These are phyloP conservation scores for Labeo rohita DNA, from an alignment of 2,113 vertebrate genomes.

Conservation along the genomic window DNA sequence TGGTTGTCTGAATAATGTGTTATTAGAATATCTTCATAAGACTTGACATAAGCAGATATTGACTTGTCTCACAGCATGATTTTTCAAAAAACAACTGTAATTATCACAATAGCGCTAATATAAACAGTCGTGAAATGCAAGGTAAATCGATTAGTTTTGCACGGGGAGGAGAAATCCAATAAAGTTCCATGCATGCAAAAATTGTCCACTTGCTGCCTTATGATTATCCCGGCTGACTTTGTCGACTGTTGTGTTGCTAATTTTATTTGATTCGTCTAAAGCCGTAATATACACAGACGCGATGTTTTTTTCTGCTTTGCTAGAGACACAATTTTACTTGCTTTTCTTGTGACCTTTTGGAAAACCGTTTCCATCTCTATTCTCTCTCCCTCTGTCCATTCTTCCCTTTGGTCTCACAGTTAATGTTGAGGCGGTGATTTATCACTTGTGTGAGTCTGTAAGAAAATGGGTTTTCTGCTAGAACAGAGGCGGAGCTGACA, in stretches of 20 bases:
- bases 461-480: constrained; percentile 37
- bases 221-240: constrained; percentile 47
- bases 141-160: not conserved
- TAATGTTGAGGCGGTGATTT: constrained; percentile 45
- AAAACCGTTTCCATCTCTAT: constrained; percentile 58
- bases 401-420: constrained; percentile 28
- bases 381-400: constrained; percentile 28
- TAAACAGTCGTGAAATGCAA: constrained; percentile 10
- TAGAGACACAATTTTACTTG: constrained; percentile 16
- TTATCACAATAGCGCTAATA: constrained; percentile 18
- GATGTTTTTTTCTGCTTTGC: constrained; percentile 15
- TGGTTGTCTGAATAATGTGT: constrained; percentile 26
- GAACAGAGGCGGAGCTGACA: constrained; percentile 17
- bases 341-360: constrained; percentile 64
- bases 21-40: constrained; percentile 14
- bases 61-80: constrained; percentile 22
- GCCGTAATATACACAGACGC: not conserved
- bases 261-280: constrained; percentile 53
- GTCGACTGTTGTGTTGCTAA: constrained; percentile 19
- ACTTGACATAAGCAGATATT: constrained; percentile 6
- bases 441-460: constrained; percentile 41
- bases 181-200: not conserved
- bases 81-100: not conserved
- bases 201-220: not conserved
- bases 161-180: constrained; percentile 2